A percentile compares a stretch with the other conserved stretches of the same genome.
phyloP scores from a whole-genome alignment of 92 coral and sea anemone species.

The Diadumene lineata region DNA sequence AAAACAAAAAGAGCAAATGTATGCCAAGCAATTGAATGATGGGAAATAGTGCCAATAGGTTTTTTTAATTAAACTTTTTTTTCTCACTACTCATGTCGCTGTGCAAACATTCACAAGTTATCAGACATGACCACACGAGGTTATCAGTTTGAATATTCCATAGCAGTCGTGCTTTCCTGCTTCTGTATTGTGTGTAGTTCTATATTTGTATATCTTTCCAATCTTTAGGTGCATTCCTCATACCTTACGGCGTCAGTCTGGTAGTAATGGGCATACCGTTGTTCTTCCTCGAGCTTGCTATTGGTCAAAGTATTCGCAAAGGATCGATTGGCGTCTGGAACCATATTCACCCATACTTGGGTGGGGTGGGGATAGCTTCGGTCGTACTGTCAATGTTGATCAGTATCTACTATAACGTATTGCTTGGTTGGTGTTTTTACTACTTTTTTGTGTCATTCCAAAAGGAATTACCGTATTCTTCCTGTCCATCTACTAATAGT shows the following conservation, averaged over 20 bases:
- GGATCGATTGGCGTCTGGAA: conserved; percentile 96
- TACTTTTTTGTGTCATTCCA: conserved; percentile 87
- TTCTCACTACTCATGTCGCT: no score
- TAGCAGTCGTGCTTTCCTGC: no score
- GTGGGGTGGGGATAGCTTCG: conserved; percentile 93
- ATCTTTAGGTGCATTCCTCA: conserved; percentile 96
- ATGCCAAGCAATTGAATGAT: no score
- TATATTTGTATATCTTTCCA: background rate
- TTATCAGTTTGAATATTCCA: no score
- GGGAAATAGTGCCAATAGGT: no score
- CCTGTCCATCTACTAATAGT: conserved; percentile 55
- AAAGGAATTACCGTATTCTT: conserved; percentile 67
- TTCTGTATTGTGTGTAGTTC: no score
- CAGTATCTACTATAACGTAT: conserved; percentile 88
- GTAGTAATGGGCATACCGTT: conserved; percentile 85
- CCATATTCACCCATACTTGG: conserved; percentile 91
- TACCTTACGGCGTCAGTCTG: conserved; percentile 82
- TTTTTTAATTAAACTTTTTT: no score
- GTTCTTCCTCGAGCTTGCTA: conserved; percentile 89
- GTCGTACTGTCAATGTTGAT: conserved; percentile 79
- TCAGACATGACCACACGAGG: no score
- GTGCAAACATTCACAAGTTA: no score
- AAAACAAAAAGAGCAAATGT: no score
- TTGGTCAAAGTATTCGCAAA: conserved; percentile 92
- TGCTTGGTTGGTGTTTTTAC: conserved; percentile 89